Conservation (phyloP, 2,797 vertebrate species). For the Girardinus metallicus region DNA sequence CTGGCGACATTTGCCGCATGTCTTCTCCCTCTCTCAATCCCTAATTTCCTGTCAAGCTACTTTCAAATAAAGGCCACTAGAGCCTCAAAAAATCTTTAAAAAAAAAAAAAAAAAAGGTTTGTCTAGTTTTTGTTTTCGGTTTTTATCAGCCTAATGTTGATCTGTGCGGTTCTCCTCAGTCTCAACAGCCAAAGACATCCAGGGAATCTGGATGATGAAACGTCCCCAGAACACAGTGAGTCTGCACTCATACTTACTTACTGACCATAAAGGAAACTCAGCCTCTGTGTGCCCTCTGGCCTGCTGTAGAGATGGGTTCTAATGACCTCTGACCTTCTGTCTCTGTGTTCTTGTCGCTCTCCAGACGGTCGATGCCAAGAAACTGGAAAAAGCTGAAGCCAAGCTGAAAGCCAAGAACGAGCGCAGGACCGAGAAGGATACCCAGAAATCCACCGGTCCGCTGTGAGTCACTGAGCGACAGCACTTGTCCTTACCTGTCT, state of each 20-base stretch:
- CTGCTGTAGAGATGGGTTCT: background rate
- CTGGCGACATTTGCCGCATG: too few relatives aligned
- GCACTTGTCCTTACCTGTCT: background rate
- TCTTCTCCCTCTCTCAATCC: too few relatives aligned
- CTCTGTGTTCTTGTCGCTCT: background rate
- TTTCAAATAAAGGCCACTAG: too few relatives aligned
- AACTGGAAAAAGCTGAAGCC: slow-evolving; percentile 95
- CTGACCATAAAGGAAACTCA: background rate
- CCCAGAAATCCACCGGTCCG: slow-evolving; percentile 78
- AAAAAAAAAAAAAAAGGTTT: too few relatives aligned
- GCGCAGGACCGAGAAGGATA: slow-evolving; percentile 89
- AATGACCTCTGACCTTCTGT: slow-evolving; percentile 3
- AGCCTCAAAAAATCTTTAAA: too few relatives aligned
- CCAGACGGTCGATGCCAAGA: slow-evolving; percentile 92
- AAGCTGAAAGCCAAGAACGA: slow-evolving; percentile 94
- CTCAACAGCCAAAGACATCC: slow-evolving; percentile 61
- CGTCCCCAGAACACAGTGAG: slow-evolving; percentile 85
- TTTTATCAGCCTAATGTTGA: background rate
- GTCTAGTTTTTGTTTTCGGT: background rate
- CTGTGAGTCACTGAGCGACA: slow-evolving; percentile 80
- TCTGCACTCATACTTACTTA: background rate
- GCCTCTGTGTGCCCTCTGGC: background rate
- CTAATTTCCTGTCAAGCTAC: too few relatives aligned
- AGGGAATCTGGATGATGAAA: slow-evolving; percentile 89
- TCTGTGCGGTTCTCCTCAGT: slow-evolving; percentile 27